Conservation (phyloP, 2,888 invertebrate genomes). For the Apamea sordens region DNA sequence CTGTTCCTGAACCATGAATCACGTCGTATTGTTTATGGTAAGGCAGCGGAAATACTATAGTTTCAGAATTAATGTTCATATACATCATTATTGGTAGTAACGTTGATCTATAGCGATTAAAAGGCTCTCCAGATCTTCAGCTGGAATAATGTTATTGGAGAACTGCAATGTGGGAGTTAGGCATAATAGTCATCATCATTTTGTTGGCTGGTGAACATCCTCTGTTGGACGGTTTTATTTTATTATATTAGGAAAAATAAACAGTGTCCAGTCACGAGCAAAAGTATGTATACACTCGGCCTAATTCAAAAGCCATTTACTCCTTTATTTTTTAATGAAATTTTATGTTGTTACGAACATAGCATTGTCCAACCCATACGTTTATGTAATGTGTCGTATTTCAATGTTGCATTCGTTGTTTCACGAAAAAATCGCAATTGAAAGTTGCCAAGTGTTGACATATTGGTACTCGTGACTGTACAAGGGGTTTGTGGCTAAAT, state of each 20-base stretch:
- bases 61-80: conserved; percentile 35
- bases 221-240: neutral
- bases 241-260: neutral
- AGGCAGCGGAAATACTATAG: conserved; percentile 36
- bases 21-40: conserved; percentile 51
- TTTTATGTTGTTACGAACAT: too few relatives aligned
- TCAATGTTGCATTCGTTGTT: too few relatives aligned
- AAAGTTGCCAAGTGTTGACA: too few relatives aligned
- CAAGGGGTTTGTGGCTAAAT: too few relatives aligned
- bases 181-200: neutral
- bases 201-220: neutral
- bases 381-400: too few relatives aligned
- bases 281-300: too few relatives aligned
- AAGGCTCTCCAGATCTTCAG: conserved; percentile 27
- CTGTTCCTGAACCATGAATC: conserved; percentile 49
- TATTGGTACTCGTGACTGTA: too few relatives aligned
- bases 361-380: too few relatives aligned
- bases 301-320: too few relatives aligned
- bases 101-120: conserved; percentile 16
- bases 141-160: neutral
- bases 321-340: too few relatives aligned
- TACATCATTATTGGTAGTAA: conserved; percentile 14
- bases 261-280: too few relatives aligned
- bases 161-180: neutral
- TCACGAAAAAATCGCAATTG: too few relatives aligned